Conservation (phyloP, 2,113 vertebrate genomes). For the Gallinago paraguaiae region DNA sequence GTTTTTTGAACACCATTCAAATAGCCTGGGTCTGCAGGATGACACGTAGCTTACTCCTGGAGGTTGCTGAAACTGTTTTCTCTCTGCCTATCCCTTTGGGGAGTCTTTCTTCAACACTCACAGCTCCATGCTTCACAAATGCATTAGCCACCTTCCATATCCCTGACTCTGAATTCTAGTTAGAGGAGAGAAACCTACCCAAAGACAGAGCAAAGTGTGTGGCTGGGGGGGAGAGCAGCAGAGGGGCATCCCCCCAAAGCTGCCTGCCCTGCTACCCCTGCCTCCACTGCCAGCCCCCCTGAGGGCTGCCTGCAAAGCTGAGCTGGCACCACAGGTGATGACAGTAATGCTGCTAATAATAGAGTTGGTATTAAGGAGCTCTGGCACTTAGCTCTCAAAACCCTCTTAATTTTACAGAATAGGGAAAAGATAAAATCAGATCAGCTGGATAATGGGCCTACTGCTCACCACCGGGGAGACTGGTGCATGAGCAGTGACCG, state of each 20-base stretch:
- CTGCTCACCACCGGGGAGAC: background rate
- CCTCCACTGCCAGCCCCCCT: accelerated
- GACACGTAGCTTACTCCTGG: accelerated
- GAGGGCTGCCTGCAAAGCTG: background rate
- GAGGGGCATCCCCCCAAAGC: background rate
- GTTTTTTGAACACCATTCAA: background rate
- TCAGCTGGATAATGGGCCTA: background rate
- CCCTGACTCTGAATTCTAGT: background rate
- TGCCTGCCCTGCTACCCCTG: background rate
- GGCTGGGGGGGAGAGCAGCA: background rate
- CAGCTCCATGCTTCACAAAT: background rate
- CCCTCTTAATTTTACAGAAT: background rate
- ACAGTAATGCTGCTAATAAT: background rate
- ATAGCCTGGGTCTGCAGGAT: background rate
- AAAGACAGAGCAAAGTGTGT: background rate
- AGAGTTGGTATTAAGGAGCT: background rate
- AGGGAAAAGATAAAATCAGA: background rate
- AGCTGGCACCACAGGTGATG: background rate
- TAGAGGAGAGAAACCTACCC: background rate
- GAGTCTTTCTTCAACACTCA: background rate
- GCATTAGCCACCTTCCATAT: background rate
- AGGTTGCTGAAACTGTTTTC: background rate
- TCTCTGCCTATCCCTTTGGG: background rate
- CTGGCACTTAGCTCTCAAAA: slow-evolving; percentile 3
- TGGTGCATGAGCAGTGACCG: background rate